Evolutionary conservation across 2,113 vertebrate species (phyloP), one percentile per base, ranked within the genome.

Genomic region (Brachyhypopomus gauderio): DNA sequence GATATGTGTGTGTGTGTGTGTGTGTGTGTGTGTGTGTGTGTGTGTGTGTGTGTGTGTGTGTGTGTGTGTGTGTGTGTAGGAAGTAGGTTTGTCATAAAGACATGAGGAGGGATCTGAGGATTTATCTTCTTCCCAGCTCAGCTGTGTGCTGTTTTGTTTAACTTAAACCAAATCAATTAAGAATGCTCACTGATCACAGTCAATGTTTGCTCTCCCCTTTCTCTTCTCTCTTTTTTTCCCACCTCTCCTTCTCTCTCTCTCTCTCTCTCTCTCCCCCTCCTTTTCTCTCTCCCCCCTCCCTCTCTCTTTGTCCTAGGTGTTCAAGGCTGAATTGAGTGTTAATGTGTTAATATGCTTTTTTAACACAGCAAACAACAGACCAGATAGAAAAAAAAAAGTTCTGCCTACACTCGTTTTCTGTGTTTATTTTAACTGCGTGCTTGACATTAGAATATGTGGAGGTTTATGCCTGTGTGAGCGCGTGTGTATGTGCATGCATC

Each of bases 121-220:
- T 73, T 87, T 85, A 77, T 72, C 70, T 79, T 83, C 63, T 78
- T 75, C 83, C 77, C 69, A 59, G 63, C 56, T 72, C 78, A 72
- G 55, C 27, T 79, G 70, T 82, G 82, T 67, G 81, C 79, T 85
- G 77, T 82, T 86, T 80, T 78, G 77, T 85, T 85, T 75, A 82
- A 79, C 79, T 80, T 85, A 84, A 80, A 52, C 87, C 75, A 86
- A 86, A 86, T 86, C 83, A 86, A 84, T 88, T 85, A 78, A 78
- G 79, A 76, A 84, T 79, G 84, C 82, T 75, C 84, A 77, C 75
- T 79, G 79, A 82, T 78, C 69, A 77, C 72, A 76, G 79, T 79
- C 34, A 78, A 16, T 85, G 83, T 82, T 83, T 83, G 66, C 77
- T 72, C 75, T 70, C 6, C 67, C 23, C 56, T 67, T 60, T 38